A percentile compares a stretch with the other conserved stretches of the same genome.
phyloP scores from a whole-genome alignment of 2,113 vertebrate genomes.

The Ceyx cyanopectus region DNA sequence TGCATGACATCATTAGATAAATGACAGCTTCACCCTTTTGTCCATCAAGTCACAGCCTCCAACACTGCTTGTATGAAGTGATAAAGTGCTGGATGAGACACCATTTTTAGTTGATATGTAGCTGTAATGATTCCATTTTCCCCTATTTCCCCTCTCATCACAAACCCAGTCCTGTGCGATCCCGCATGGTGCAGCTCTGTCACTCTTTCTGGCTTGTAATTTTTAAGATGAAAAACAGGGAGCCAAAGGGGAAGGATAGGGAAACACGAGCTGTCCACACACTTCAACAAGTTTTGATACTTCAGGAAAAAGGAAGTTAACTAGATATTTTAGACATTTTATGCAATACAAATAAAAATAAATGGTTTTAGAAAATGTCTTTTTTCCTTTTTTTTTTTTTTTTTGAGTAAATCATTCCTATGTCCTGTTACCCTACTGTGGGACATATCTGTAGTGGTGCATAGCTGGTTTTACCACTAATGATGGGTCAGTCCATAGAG shows the following conservation, averaged over 20 bases:
- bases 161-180: background rate
- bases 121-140: background rate
- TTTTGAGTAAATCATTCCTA: background rate
- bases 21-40: background rate
- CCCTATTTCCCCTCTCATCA: background rate
- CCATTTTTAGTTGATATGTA: background rate
- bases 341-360: background rate
- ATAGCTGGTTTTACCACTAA: constrained; percentile 50
- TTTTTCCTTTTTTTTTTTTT: background rate
- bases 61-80: background rate
- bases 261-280: background rate
- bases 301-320: background rate
- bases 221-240: background rate
- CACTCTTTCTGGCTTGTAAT: background rate
- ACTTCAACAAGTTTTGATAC: background rate
- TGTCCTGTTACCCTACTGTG: background rate
- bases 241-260: background rate
- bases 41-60: background rate
- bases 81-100: background rate
- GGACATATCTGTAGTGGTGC: background rate
- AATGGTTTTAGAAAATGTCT: background rate
- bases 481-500: constrained; percentile 26
- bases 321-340: background rate
- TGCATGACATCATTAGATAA: background rate
- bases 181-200: background rate